Base-by-base conservation (phyloP, 2,888 invertebrate genomes). In the Tenthredo livida region DNA sequence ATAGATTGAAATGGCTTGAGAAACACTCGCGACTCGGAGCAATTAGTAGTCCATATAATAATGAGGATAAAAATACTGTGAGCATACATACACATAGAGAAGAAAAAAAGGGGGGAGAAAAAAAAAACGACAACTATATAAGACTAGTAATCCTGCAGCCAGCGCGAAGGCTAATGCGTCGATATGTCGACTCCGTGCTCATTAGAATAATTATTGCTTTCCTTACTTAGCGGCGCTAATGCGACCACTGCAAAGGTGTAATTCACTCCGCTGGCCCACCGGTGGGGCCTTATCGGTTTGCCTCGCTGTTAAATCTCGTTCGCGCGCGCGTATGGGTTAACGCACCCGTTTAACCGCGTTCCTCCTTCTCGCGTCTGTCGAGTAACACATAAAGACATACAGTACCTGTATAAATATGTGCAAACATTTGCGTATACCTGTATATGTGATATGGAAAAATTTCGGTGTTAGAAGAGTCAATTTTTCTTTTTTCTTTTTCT, bases 141-240 rank as follows among this genome's bases (percentile, higher is more conserved):
- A 25, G 40, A 40, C 17, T 61, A 50, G 29, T 54, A 77, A 54
- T 77, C 29, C 50, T 29, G 29, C 17, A 77, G 77, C 17, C 7
- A 61, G 58, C 33, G 78, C 58, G 78, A 78, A 58, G 83, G 70
- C 47, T 83, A 70, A 70, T 67, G 88, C 88, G 85, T 87, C 89
- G 90, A 89, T 89, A 89, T 87, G 89, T 88, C 86, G 88, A 87
- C 83, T 82, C n/a, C 25, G 85, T 86, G 85, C 86, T 88, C 87
- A 86, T 88, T 88, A 88, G 85, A 84, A 91, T 90, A 91, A 90
- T 90, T 90, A 90, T 91, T 88, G 89, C 87, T 86, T 84, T 87
- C 85, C 86, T 85, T 85, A 77, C 84, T 65, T 70, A 70, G 83
- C 83, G 47, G 70, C 37, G 83, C 83, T 83, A 83, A 70, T 83